Evolutionary conservation across 2,888 invertebrate genomes (phyloP), one percentile per base, ranked within the genome.

Genomic region (Xanthia togata): DNA sequence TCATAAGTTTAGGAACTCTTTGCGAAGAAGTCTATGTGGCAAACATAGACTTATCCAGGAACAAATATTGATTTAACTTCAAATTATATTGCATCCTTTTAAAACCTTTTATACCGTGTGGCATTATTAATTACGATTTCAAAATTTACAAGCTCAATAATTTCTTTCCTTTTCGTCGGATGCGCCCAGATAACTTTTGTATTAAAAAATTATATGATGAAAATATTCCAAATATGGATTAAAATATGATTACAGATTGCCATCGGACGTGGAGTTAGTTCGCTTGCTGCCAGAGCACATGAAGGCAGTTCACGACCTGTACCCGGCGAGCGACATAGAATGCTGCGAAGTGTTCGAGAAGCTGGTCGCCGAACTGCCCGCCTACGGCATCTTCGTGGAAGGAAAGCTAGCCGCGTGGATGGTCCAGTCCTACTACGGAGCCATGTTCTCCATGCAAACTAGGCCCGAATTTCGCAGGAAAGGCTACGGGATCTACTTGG

Each of bases 371-470:
- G 97, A 97, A 90, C 96, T 98, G 86, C 98, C 98, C 17, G 98
- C 98, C 31, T 98, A 98, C 93, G 98, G 98, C 57, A 97, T 98
- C 83, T 98, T 98, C 94, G 97, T 97, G 90, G 97, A 97, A 74
- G 98, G 98, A 70, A 97, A 98, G 89, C 96, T 98, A 84, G 98
- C 98, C 55, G 98, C 98, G 44, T 98, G 98, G 98, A 98, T 98
- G 98, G 98, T 98, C 68, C 98, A 98, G 93, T 98, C 98, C 35
- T 98, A 98, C 95, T 98, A 98, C 94, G 98, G 98, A 41, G 98
- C 98, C 82, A 98, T 98, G 98, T 98, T 98, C 96, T 98, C 98
- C 70, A 98, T 98, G 98, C 98, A 98, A 95, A 98, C 98, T 76
- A 97, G 97, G 90, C 98, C 98, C 70, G 98, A 98, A 93, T 97